Conservation (phyloP, 2,113 vertebrate genomes). For the Corythornis madagascariensis region DNA sequence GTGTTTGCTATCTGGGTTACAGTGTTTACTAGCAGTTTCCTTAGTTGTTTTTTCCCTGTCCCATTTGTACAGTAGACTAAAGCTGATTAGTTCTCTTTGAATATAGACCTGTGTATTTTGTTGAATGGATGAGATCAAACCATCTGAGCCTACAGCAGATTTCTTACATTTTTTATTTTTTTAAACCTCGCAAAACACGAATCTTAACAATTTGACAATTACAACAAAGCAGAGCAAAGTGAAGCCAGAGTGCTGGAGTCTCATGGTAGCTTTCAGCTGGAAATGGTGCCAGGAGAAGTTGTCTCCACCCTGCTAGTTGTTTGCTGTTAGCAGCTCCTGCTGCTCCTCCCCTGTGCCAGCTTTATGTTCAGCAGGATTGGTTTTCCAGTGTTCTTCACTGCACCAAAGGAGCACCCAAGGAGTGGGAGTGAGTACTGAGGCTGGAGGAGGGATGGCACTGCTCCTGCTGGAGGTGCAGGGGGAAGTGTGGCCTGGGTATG, state of each 20-base stretch:
- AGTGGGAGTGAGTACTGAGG: not conserved
- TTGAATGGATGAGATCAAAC: not conserved
- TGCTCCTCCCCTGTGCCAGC: conserved; percentile 16
- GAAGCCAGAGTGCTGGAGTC: not conserved
- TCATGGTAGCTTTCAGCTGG: not conserved
- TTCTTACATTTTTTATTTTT: not conserved
- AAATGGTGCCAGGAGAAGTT: not conserved
- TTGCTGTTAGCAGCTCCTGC: conserved; percentile 6
- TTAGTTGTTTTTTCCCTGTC: not conserved
- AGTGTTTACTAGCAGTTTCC: not conserved
- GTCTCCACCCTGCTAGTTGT: conserved; percentile 14
- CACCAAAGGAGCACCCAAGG: not conserved
- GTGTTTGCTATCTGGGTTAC: not conserved
- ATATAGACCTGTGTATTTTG: not conserved
- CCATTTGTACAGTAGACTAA: not conserved
- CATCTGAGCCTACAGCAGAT: not conserved
- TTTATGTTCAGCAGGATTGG: not conserved
- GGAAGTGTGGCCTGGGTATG: accelerated
- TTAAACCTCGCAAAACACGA: not conserved
- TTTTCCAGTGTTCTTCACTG: not conserved
- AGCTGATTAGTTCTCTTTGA: not conserved
- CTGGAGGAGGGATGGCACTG: not conserved
- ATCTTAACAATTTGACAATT: not conserved
- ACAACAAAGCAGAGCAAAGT: not conserved
- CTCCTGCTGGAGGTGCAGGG: accelerated